Evolutionary conservation across 1,140 invertebrate species (phyloP), one percentile per base, ranked within the genome.

Genomic region (Drosophila azteca): DNA sequence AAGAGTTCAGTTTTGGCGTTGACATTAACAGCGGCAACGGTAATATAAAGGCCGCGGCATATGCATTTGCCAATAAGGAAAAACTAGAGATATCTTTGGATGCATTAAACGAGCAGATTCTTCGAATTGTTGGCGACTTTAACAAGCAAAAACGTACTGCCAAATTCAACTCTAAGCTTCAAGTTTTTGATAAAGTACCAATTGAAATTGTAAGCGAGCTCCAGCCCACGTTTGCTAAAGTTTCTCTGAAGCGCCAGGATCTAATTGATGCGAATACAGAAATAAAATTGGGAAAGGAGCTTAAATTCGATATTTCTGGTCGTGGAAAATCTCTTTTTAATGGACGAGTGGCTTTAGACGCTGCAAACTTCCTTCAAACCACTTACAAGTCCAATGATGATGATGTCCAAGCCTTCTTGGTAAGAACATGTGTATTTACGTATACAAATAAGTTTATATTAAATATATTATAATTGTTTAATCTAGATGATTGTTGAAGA

Each of bases 281-380:
- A 65, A 41, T 95, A 0, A 93, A 94, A 20, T 92, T 94, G 0
- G 94, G 95, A 44, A 95, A 96, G 80, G 92, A 95, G 22, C 93
- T 94, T 0, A 94, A 95, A 66, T 87, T 95, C 24, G 93, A 79
- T 63, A 53, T 93, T 11, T 91, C 93, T 13, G 93, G 93, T 11
- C 93, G 93, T 1, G 91, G 92, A 0, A 95, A 95, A 45, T 92
- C 94, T 73, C 89, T 96, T 8, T 93, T 93, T 39, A 93, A 94
- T 58, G 93, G 93, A 1, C 92, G 93, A 2, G 65, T 96, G 3
- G 94, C 93, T 46, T 90, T 95, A 39, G 93, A 96, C 57, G 93
- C 96, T 35, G 92, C 93, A 9, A 94, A 96, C 77, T 94, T 95
- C 76, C 87, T 96, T 43, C 95, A 95, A 90, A 94, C 94, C 3